Conservation (phyloP, 2,113 vertebrate genomes). For the Rattus rattus region DNA sequence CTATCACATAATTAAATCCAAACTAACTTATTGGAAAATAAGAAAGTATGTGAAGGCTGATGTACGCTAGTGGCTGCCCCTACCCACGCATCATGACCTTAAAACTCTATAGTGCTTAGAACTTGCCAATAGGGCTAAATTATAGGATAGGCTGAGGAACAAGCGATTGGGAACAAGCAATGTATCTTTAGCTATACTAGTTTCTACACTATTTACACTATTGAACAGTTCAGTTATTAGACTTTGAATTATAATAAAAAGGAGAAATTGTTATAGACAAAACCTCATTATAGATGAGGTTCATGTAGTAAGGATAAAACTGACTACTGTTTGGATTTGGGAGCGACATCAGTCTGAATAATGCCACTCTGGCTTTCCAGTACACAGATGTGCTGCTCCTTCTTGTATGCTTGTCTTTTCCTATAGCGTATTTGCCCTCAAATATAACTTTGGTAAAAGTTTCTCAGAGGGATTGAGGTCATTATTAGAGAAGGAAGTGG, state of each 20-base stretch:
- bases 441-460: too few species aligned
- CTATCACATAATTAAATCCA: not conserved
- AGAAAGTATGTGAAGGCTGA: not conserved
- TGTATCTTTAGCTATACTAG: not conserved
- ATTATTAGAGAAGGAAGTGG: too few species aligned
- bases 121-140: not conserved
- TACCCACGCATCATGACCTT: not conserved
- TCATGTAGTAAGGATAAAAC: not conserved
- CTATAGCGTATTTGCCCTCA: too few species aligned
- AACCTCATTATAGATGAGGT: not conserved
- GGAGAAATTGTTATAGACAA: not conserved
- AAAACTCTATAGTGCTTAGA: not conserved
- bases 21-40: not conserved
- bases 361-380: too few species aligned
- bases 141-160: not conserved
- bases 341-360: too few species aligned
- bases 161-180: not conserved
- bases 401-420: too few species aligned
- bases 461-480: too few species aligned
- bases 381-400: too few species aligned
- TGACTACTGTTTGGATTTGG: not conserved
- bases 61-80: not conserved
- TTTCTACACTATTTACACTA: not conserved
- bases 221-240: not conserved
- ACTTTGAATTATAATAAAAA: not conserved